Percentiles rank a stretch among this genome's conserved stretches.
These are phyloP conservation scores for Nesoenas mayeri DNA, from an alignment of 2,113 vertebrate species.

Conservation along the genomic window DNA sequence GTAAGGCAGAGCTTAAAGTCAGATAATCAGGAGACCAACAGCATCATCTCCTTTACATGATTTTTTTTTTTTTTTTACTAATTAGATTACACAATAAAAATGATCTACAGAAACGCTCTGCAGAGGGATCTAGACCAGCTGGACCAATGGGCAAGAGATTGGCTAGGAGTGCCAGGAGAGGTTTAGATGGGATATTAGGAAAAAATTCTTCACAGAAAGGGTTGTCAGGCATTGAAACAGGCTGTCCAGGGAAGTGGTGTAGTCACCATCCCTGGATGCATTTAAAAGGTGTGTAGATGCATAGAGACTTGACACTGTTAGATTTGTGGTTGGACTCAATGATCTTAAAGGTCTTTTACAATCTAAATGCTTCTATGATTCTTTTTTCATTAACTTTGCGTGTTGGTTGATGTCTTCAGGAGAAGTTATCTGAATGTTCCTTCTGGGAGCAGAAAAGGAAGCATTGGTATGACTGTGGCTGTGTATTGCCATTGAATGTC, in stretches of 20 bases:
- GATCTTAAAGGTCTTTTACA: too few relatives aligned
- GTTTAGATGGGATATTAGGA: too few relatives aligned
- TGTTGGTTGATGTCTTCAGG: background rate
- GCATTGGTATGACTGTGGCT: background rate
- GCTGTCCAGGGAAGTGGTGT: too few relatives aligned
- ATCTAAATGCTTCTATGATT: background rate
- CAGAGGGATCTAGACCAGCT: background rate
- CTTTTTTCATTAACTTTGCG: background rate
- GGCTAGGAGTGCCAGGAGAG: too few relatives aligned
- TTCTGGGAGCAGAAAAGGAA: background rate
- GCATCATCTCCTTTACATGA: background rate
- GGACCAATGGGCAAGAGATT: background rate
- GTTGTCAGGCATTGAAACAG: too few relatives aligned
- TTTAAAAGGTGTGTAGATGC: too few relatives aligned
- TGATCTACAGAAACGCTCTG: background rate
- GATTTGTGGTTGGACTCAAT: too few relatives aligned
- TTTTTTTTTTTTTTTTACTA: background rate
- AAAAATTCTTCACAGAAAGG: too few relatives aligned
- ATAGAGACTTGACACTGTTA: too few relatives aligned
- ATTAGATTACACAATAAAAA: background rate
- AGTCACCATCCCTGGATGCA: too few relatives aligned
- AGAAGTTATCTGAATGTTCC: background rate
- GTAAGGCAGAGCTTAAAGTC: background rate
- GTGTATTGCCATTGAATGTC: background rate
- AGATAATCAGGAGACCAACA: background rate